phyloP scores from a whole-genome alignment of 2,113 vertebrate genomes.

The Cavia porcellus region DNA sequence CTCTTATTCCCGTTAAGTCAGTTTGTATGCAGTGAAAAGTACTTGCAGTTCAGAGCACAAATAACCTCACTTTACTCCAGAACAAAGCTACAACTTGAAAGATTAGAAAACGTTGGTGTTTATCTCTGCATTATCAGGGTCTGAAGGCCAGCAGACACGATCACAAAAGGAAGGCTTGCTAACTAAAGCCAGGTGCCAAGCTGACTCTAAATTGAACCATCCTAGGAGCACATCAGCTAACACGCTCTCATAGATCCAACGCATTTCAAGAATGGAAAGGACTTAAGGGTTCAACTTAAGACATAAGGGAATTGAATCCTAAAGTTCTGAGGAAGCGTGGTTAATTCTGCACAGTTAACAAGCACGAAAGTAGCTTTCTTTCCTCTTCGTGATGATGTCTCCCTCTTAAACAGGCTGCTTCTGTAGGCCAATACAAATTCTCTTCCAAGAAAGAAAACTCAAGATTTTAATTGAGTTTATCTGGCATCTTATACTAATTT shows the following conservation, averaged over 20 bases:
- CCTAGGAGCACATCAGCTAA: neutral
- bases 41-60: slow-evolving; percentile 19
- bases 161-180: neutral
- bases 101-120: neutral
- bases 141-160: neutral
- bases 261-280: slow-evolving; percentile 25
- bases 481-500: neutral
- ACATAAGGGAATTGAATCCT: slow-evolving; percentile 1
- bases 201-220: neutral
- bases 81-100: neutral
- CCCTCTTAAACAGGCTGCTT: neutral
- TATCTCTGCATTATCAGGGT: neutral
- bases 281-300: neutral
- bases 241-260: neutral
- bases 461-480: neutral
- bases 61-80: slow-evolving; percentile 5
- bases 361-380: slow-evolving; percentile 28
- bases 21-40: slow-evolving; percentile 63
- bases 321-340: neutral
- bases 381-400: slow-evolving; percentile 44
- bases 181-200: neutral
- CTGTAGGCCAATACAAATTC: neutral
- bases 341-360: slow-evolving; percentile 34
- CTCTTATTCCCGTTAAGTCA: slow-evolving; percentile 67
- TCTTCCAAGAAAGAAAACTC: neutral